Conservation (phyloP, 2,797 vertebrate genomes). For the Hapalemur alaotrensis region DNA sequence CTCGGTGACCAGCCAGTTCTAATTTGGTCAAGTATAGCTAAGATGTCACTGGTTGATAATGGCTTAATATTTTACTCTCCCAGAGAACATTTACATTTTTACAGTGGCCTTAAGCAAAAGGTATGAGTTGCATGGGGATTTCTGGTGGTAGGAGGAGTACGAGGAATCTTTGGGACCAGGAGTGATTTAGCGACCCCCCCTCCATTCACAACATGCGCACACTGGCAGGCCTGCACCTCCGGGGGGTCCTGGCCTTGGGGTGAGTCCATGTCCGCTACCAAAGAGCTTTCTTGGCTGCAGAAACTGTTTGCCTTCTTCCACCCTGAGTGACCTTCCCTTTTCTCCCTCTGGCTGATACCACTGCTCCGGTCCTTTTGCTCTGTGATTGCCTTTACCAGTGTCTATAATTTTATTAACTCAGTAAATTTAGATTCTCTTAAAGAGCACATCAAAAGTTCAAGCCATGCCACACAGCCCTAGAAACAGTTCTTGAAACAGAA, state of each 20-base stretch:
- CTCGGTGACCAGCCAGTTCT: conserved; percentile 15
- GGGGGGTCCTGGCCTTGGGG: neutral
- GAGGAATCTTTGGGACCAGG: neutral
- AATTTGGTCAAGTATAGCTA: conserved; percentile 38
- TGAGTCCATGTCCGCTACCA: neutral
- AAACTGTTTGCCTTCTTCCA: neutral
- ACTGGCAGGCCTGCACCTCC: neutral
- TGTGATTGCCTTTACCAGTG: conserved; percentile 27
- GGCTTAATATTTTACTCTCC: conserved; percentile 53
- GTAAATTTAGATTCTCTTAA: conserved; percentile 70
- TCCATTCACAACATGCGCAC: neutral
- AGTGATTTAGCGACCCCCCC: neutral
- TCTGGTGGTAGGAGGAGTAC: neutral
- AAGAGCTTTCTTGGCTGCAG: conserved; percentile 6
- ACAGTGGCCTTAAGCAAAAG: conserved; percentile 53
- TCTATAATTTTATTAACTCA: conserved; percentile 72
- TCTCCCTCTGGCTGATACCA: neutral
- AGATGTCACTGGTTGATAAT: conserved; percentile 28
- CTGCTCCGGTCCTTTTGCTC: neutral
- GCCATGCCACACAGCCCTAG: conserved; percentile 47
- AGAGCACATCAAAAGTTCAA: conserved; percentile 75
- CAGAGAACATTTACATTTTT: conserved; percentile 64
- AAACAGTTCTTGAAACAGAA: conserved; percentile 63
- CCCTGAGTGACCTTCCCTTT: neutral
- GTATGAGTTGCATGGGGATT: neutral